Base-by-base conservation (phyloP, 2,113 vertebrate genomes). In the Caretta caretta region DNA sequence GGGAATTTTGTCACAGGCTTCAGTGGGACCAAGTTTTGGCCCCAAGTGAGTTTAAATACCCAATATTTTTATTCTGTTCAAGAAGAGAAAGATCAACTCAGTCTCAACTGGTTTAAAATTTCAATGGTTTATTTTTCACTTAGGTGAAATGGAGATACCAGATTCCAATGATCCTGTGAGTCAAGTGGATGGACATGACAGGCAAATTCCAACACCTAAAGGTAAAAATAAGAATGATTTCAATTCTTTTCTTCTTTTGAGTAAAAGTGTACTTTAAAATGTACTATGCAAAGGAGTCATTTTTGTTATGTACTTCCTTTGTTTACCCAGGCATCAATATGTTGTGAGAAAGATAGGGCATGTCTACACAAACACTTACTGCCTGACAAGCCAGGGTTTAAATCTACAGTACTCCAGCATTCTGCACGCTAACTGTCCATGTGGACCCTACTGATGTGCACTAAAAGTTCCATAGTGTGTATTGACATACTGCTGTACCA, bases 201-300 rank as follows among this genome's bases (percentile, higher is more conserved):
- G 98, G 94, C 98, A 98, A 48, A 56, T 98, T 94, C 98, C 99
- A 78, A 99, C 99, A 80, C 97, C 98, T 48, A 98, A 98, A 98
- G 99, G 99, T 99, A 98, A 98, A 89, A 94, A 51, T 11, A 93
- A 22, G 48, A 46, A 0, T 75, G 90, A 51, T 84, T 94, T 50
- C 10, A 53, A 25, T 87, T 81, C 24, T 86, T 83, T 81, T 85
- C 20, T 50, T 81, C 2, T 3, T 16, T 35, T 3, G 83, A 38
- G 22, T 57, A 25, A 19, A 89, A 56, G 2, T 12, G 54, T 89
- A 62, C 22, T 75, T 90, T 29, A 84, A 86, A 86, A 84, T 57
- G 27, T 8, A 78, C 11, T 14, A 87, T 76, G 31, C 24, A 90
- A 92, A 95, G 29, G 38, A 35, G 79, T 65, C 38, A 46, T 80